These are phyloP conservation scores for Lasioglossum villosulum DNA, from an alignment of 2,888 invertebrate genomes.

Conservation along the genomic window DNA sequence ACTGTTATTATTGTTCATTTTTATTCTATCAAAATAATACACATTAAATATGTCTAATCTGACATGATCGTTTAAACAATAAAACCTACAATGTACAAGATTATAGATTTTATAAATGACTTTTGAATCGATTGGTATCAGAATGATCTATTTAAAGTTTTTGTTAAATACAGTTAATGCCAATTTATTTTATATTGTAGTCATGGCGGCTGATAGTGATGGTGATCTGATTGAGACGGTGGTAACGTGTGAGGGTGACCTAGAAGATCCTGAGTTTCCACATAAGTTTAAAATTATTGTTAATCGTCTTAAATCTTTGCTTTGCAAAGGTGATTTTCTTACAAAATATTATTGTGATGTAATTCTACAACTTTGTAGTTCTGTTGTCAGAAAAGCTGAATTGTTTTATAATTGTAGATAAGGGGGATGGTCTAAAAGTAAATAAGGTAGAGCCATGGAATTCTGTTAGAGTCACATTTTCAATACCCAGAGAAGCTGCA, in stretches of 20 bases:
- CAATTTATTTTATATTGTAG: slow-evolving; percentile 75
- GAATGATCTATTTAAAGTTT: neutral
- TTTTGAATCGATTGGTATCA: neutral
- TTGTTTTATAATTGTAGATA: slow-evolving; percentile 77
- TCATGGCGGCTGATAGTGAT: slow-evolving; percentile 95
- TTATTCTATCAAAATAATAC: neutral
- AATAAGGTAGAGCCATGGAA: slow-evolving; percentile 98
- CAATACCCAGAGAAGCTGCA: slow-evolving; percentile 98
- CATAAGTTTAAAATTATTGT: slow-evolving; percentile 92
- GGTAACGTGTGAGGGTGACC: slow-evolving; percentile 96
- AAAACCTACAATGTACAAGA: neutral
- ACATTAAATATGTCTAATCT: neutral
- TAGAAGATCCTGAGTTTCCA: slow-evolving; percentile 94
- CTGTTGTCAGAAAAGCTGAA: neutral
- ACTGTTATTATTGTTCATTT: neutral
- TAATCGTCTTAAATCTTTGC: slow-evolving; percentile 91
- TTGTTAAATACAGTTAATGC: neutral
- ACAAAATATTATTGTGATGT: neutral
- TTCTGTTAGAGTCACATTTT: slow-evolving; percentile 98
- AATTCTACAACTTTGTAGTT: neutral
- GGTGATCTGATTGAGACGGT: slow-evolving; percentile 91
- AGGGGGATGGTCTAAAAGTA: slow-evolving; percentile 87
- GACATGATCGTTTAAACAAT: neutral
- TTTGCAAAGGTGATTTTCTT: slow-evolving; percentile 88
- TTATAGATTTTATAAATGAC: neutral